Evolutionary conservation across 1,140 invertebrate genomes (phyloP).

Genomic region (Temnothorax nylanderi): DNA sequence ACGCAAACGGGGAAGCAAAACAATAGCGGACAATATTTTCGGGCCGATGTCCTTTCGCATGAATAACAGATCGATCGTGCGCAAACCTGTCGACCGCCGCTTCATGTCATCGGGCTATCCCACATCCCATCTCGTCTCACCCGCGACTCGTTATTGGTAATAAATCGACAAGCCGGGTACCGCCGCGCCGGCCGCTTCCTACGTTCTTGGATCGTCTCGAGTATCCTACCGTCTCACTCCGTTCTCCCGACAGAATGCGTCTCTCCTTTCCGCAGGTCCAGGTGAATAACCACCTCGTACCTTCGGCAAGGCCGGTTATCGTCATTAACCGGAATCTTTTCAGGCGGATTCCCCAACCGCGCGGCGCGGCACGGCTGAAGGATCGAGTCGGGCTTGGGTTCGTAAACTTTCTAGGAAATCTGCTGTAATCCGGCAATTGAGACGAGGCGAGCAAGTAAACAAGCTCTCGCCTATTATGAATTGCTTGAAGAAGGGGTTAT

Average conservation of each 20-base stretch:
- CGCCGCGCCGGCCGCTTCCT: conserved; percentile 1
- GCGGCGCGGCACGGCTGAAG: background rate
- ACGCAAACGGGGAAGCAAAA: conserved; percentile 14
- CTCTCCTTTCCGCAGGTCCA: conserved; percentile 10
- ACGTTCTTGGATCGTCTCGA: conserved; percentile 35
- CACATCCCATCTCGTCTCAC: background rate
- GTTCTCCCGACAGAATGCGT: background rate
- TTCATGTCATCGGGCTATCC: background rate
- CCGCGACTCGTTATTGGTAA: background rate
- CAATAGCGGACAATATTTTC: conserved; percentile 32
- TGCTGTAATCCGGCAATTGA: conserved; percentile 19
- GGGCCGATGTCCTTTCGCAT: background rate
- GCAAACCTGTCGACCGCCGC: background rate
- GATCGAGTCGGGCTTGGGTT: background rate
- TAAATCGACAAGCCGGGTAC: conserved; percentile 23
- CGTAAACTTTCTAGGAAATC: conserved; percentile 43
- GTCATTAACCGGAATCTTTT: conserved; percentile 56
- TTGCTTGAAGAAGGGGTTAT: background rate
- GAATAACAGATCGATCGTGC: conserved; percentile 25
- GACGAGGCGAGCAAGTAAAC: conserved; percentile 15
- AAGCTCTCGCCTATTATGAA: background rate
- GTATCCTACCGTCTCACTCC: background rate
- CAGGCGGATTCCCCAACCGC: conserved; percentile 26
- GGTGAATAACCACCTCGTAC: conserved; percentile 54
- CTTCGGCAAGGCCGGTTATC: conserved; percentile 60